Base-by-base conservation (phyloP, 1,140 invertebrate species). In the Sesamia nonagrioides region DNA sequence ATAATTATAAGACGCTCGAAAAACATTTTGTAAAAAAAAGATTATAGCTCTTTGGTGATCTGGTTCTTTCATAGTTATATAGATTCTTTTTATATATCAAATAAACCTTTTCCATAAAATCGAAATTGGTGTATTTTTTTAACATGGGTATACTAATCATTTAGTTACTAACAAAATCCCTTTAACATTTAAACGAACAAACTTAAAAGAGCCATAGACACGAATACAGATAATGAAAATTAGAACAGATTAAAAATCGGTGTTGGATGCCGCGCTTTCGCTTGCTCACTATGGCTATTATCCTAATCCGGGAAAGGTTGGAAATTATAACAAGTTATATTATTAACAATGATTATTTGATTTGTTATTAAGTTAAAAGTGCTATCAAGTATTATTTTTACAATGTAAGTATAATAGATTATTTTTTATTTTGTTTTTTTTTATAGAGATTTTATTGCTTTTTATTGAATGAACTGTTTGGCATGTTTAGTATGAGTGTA, bases 71-170 rank as follows among this genome's bases (percentile, higher is more conserved):
- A 88, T 89, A 91, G 84, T 87, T 89, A 89, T 91, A 89, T 89
- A 89, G 80, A 91, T 86, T 84, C 88, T 89, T 92, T 92, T 92
- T 81, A 93, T 94, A 94, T 93, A 94, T 92, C 88, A 92, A 94
- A 94, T 93, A 94, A 94, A 94, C 89, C 92, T 91, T 93, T 93
- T 92, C 92, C 92, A 93, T 94, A 92, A 94, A 93, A 94, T 94
- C 91, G 84, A 93, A 54, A 80, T 86, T 91, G 93, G 93, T 94
- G 92, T 94, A 94, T 94, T 94, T 86, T 94, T 94, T 94, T 94
- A 94, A 94, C 91, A 94, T 94, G 93, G 91, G 93, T 84, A 77
- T 91, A 95, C 93, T 95, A 95, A 95, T 95, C 81, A 81, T 77
- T 82, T 87, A 91, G 91, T 83, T 80, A 93, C 92, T 94, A 94